These are phyloP conservation scores for Dendroctonus ponderosae DNA, from an alignment of 1,140 invertebrate genomes.

Conservation along the genomic window DNA sequence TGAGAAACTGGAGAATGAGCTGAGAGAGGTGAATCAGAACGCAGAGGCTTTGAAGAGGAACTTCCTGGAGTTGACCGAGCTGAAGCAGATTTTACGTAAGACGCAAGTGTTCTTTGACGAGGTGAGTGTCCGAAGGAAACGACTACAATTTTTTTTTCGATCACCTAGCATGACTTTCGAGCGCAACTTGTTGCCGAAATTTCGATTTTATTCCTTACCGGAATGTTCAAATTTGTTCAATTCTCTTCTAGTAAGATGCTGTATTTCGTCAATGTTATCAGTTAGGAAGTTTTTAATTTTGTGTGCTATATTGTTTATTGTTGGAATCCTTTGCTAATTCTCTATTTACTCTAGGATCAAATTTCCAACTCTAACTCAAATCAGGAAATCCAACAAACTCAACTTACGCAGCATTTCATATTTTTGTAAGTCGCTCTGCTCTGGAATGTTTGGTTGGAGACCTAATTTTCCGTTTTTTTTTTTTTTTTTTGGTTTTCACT, in stretches of 20 bases:
- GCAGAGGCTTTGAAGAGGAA: conserved; percentile 95
- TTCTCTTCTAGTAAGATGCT: conserved; percentile 35
- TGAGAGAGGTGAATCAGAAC: conserved; percentile 97
- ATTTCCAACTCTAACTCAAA: conserved; percentile 31
- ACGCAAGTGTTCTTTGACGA: conserved; percentile 98
- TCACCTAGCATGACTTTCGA: conserved; percentile 45
- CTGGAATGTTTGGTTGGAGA: conserved; percentile 11
- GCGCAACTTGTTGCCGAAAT: background rate
- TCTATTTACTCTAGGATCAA: conserved; percentile 30
- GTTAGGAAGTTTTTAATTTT: conserved; percentile 2
- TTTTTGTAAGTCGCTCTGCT: conserved; percentile 37
- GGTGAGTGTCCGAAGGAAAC: conserved; percentile 62
- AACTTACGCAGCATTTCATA: conserved; percentile 38
- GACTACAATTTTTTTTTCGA: conserved; percentile 5
- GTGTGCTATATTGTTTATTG: conserved; percentile 2
- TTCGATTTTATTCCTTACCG: conserved; percentile 16
- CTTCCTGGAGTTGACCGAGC: conserved; percentile 91
- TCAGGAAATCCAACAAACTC: conserved; percentile 16
- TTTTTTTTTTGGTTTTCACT: conserved; percentile 18
- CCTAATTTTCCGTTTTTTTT: conserved; percentile 15
- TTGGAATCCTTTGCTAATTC: background rate
- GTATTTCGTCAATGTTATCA: conserved; percentile 30
- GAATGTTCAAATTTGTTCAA: conserved; percentile 17
- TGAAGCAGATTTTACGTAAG: conserved; percentile 94
- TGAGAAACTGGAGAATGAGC: conserved; percentile 92